Conservation (phyloP, 2,888 invertebrate species). For the Acanthosoma haemorrhoidale region DNA sequence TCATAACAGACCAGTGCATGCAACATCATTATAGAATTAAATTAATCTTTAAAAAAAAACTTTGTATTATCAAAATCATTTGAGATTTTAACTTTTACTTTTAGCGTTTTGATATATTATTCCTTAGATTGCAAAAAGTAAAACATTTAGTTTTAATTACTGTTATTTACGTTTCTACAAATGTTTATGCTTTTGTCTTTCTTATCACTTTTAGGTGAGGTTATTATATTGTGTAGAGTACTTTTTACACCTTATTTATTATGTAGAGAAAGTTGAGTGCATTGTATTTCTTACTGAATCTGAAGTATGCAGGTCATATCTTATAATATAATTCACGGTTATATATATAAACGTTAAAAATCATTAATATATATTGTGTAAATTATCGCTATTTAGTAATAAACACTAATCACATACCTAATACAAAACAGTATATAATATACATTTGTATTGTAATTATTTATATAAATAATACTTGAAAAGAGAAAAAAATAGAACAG, state of each 20-base stretch:
- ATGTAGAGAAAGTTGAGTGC: background rate
- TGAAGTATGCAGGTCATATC: background rate
- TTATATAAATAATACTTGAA: slow-evolving; percentile 1
- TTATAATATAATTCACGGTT: background rate
- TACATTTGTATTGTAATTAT: slow-evolving; percentile 2
- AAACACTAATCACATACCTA: background rate
- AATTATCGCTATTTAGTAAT: background rate
- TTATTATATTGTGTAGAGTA: no score
- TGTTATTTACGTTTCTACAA: no score
- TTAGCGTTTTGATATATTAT: no score
- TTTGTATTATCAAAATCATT: no score
- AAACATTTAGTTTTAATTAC: no score
- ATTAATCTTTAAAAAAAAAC: no score
- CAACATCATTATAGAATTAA: no score
- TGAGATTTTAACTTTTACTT: no score
- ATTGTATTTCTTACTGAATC: background rate
- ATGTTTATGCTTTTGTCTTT: background rate
- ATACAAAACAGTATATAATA: background rate
- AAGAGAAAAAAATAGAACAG: slow-evolving; percentile 1
- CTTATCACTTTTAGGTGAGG: background rate
- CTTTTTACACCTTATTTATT: background rate
- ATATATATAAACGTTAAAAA: background rate
- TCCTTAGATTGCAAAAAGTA: no score
- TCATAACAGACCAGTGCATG: no score
- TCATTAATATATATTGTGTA: background rate